A percentile compares a stretch with the other conserved stretches of the same genome.
Conservation (phyloP, 1,140 invertebrate genomes). For the Armadillidium nasatum region DNA sequence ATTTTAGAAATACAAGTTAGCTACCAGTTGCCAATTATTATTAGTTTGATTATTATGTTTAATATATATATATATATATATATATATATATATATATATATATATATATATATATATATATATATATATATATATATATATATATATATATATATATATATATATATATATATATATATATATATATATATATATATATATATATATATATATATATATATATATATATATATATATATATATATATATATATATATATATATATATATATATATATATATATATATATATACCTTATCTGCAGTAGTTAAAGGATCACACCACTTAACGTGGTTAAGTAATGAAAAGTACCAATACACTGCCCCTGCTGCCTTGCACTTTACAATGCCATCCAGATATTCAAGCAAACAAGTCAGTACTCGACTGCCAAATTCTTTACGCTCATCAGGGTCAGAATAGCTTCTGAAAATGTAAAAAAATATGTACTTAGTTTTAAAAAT, state of each 20-base stretch:
- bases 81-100: slow-evolving; percentile 25
- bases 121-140: too few species aligned
- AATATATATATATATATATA: too few species aligned
- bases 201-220: slow-evolving; percentile 9
- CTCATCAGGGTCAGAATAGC: slow-evolving; percentile 33
- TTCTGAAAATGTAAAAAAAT: slow-evolving; percentile 9
- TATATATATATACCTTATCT: slow-evolving; percentile 33
- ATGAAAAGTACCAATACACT: slow-evolving; percentile 75
- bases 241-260: slow-evolving; percentile 29
- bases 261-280: slow-evolving; percentile 31
- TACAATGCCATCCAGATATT: slow-evolving; percentile 64
- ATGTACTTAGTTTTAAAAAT: too few species aligned
- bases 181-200: slow-evolving; percentile 1
- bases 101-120: slow-evolving; percentile 19
- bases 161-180: background rate
- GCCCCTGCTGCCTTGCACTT: slow-evolving; percentile 71
- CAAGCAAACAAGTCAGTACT: slow-evolving; percentile 64
- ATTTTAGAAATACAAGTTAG: too few species aligned
- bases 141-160: too few species aligned
- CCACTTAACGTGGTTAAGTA: slow-evolving; percentile 66
- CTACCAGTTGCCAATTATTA: too few species aligned
- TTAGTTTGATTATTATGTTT: too few species aligned
- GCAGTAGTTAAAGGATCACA: slow-evolving; percentile 54
- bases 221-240: slow-evolving; percentile 7
- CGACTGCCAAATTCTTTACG: slow-evolving; percentile 47